phyloP scores from a whole-genome alignment of 1,140 invertebrate species.

The Drosophila pseudoobscura region DNA sequence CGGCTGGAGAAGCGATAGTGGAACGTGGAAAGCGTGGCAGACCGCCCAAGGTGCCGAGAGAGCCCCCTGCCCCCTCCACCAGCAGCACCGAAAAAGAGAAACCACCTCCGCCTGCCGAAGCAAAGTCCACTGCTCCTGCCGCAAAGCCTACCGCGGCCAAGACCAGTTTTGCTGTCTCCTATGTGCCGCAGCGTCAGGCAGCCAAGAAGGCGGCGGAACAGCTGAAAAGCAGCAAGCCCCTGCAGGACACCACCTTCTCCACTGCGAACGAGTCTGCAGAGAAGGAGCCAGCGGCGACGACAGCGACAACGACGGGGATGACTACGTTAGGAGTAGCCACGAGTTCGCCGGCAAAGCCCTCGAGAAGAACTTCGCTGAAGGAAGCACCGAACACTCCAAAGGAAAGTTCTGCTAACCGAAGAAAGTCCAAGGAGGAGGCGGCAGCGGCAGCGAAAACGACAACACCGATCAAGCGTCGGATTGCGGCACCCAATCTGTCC shows the following conservation, averaged over 20 bases:
- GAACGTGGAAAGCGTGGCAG: conserved; percentile 72
- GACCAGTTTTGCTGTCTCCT: conserved; percentile 87
- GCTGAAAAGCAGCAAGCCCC: conserved; percentile 91
- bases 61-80: conserved; percentile 4
- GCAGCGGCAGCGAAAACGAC: conserved; percentile 16
- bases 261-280: conserved; percentile 14
- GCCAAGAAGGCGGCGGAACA: conserved; percentile 95
- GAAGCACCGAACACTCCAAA: conserved; percentile 37
- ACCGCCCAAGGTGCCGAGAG: conserved; percentile 58
- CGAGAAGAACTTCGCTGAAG: conserved; percentile 47
- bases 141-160: conserved; percentile 16
- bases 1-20: conserved; percentile 44
- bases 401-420: conserved; percentile 24
- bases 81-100: conserved; percentile 45
- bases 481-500: conserved; percentile 60
- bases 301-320: conserved; percentile 9
- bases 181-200: conserved; percentile 94
- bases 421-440: conserved; percentile 63
- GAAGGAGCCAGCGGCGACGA: conserved; percentile 20
- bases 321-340: not conserved
- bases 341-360: conserved; percentile 26
- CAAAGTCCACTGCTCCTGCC: conserved; percentile 9
- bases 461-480: conserved; percentile 59
- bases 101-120: conserved; percentile 3
- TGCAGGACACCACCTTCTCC: conserved; percentile 42